phyloP scores from a whole-genome alignment of 2,797 vertebrate genomes.

The Alosa sapidissima region DNA sequence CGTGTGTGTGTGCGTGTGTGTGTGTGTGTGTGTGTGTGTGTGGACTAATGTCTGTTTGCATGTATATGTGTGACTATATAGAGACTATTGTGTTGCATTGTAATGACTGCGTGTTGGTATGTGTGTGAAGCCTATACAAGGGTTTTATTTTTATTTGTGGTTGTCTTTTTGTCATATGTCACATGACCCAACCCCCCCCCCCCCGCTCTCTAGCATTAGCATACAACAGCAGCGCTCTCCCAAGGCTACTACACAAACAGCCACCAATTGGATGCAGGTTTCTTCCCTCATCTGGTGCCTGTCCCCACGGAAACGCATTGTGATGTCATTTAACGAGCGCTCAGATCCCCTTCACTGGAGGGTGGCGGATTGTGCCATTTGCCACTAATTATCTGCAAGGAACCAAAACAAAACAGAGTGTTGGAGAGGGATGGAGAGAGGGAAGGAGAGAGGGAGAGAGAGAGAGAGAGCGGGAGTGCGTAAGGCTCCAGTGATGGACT shows the following conservation, averaged over 20 bases:
- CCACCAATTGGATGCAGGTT: conserved; percentile 75
- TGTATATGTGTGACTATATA: not conserved
- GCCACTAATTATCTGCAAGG: conserved; percentile 71
- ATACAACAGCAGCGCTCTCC: conserved; percentile 70
- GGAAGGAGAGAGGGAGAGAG: conserved; percentile 54
- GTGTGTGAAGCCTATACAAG: not conserved
- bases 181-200: not conserved
- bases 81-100: not conserved
- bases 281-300: conserved; percentile 71
- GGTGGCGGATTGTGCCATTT: conserved; percentile 66
- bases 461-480: conserved; percentile 52
- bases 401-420: conserved; percentile 36
- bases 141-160: not conserved
- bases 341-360: conserved; percentile 66
- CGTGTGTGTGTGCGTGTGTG: not conserved
- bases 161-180: conserved; percentile 2
- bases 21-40: not conserved
- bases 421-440: conserved; percentile 40
- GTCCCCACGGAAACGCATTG: conserved; percentile 68
- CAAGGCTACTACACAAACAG: conserved; percentile 74
- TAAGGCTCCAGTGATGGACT: conserved; percentile 56
- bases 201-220: conserved; percentile 50
- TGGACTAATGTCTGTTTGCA: conserved; percentile 5
- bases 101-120: not conserved
- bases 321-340: conserved; percentile 74